Evolutionary conservation across 2,888 invertebrate species (phyloP).

Genomic region (Branchipolynoe longqiensis): DNA sequence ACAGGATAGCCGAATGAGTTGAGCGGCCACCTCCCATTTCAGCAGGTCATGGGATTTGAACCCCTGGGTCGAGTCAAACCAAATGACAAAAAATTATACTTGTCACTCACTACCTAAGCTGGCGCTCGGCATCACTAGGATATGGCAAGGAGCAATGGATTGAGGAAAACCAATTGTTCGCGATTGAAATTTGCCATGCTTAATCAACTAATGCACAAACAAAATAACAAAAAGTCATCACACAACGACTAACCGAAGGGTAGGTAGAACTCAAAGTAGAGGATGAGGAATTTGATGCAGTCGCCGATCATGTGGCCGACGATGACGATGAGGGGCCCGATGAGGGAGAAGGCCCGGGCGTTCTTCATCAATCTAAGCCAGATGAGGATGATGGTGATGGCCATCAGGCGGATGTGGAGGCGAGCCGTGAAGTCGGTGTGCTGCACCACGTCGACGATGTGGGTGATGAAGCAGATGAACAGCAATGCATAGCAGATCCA

Average conservation of each 20-base stretch:
- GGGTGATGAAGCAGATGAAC: slow-evolving; percentile 74
- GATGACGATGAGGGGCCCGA: slow-evolving; percentile 82
- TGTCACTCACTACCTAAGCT: no score
- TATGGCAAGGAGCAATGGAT: no score
- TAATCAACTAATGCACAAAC: no score
- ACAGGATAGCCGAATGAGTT: no score
- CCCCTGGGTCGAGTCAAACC: slow-evolving; percentile 69
- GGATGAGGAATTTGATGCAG: slow-evolving; percentile 75
- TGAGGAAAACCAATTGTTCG: no score
- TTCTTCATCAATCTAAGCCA: slow-evolving; percentile 81
- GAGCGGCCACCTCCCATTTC: not conserved
- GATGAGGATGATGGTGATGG: slow-evolving; percentile 78
- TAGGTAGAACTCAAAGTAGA: slow-evolving; percentile 80
- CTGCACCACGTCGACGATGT: slow-evolving; percentile 74
- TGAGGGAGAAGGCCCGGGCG: slow-evolving; percentile 75
- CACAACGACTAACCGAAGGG: slow-evolving; percentile 77
- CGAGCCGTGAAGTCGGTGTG: slow-evolving; percentile 74
- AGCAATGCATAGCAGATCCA: slow-evolving; percentile 79
- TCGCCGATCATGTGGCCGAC: slow-evolving; percentile 78
- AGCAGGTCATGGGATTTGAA: no score
- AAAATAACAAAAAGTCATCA: slow-evolving; percentile 69
- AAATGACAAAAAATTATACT: slow-evolving; percentile 80
- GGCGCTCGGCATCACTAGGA: no score
- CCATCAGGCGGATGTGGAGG: slow-evolving; percentile 78
- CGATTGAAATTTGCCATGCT: no score